A percentile compares a stretch with the other conserved stretches of the same genome.
Conservation (phyloP, 2,888 invertebrate genomes). For the Axea sp. region DNA sequence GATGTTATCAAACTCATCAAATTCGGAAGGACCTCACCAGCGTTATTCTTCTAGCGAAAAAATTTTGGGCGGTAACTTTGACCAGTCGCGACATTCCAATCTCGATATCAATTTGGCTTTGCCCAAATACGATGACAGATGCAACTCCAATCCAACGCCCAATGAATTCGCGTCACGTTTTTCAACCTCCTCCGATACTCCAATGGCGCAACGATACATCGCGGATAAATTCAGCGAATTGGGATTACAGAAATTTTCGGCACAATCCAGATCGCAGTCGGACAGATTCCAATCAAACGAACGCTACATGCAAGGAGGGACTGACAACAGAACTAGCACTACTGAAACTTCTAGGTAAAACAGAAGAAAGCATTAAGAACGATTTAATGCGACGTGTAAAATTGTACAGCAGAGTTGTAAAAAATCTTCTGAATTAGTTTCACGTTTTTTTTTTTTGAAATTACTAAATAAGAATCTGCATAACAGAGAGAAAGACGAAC, state of each 20-base stretch:
- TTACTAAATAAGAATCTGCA: too few species aligned
- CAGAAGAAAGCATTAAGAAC: too few species aligned
- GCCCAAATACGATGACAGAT: conserved; percentile 72
- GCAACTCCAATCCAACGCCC: conserved; percentile 71
- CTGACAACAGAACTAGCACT: conserved; percentile 50
- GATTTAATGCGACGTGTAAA: too few species aligned
- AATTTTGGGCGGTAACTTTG: conserved; percentile 54
- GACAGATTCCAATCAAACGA: conserved; percentile 71
- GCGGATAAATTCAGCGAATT: conserved; percentile 74
- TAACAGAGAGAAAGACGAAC: too few species aligned
- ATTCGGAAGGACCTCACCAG: conserved; percentile 72
- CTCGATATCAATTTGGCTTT: conserved; percentile 65
- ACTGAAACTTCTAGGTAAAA: conserved; percentile 56
- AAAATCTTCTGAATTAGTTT: too few species aligned
- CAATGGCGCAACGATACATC: conserved; percentile 68
- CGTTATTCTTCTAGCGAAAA: conserved; percentile 74
- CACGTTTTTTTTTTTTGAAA: too few species aligned
- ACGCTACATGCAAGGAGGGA: conserved; percentile 67
- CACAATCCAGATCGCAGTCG: conserved; percentile 67
- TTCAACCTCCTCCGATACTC: conserved; percentile 69
- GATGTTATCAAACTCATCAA: conserved; percentile 73
- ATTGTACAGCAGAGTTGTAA: too few species aligned
- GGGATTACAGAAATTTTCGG: conserved; percentile 70
- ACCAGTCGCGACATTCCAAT: conserved; percentile 65
- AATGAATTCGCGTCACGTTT: conserved; percentile 67